Conservation (phyloP, 2,113 vertebrate species). For the Tamias sibiricus region DNA sequence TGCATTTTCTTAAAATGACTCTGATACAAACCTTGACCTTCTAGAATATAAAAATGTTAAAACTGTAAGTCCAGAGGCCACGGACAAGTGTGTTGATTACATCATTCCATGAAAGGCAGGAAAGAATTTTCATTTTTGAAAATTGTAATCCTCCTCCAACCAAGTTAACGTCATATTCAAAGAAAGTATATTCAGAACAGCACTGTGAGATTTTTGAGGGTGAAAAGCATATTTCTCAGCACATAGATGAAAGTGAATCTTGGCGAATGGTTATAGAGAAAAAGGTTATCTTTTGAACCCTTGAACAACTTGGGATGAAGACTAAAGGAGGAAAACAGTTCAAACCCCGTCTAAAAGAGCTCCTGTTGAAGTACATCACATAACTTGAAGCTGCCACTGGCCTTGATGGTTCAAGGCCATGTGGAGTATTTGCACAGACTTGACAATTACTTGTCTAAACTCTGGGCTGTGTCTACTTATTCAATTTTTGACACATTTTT, state of each 20-base stretch:
- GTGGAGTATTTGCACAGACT: background rate
- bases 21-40: constrained; percentile 3
- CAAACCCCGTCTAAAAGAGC: background rate
- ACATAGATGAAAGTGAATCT: background rate
- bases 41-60: background rate
- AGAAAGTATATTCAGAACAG: background rate
- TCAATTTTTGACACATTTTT: constrained; percentile 6
- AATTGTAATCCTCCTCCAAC: background rate
- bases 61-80: background rate
- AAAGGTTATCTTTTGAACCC: constrained; percentile 26
- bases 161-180: background rate
- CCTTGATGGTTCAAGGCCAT: background rate
- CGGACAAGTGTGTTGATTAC: background rate
- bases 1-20: background rate
- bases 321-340: background rate
- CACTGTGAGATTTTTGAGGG: background rate
- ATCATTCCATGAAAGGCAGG: constrained; percentile 11
- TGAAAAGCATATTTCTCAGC: background rate
- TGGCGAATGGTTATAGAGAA: background rate
- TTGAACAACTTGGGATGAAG: constrained; percentile 16
- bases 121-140: constrained; percentile 31
- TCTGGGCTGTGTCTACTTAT: background rate
- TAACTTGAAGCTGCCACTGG: background rate
- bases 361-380: background rate
- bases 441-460: background rate